Conservation (phyloP, 2,797 vertebrate species). For the Rhinatrema bivittatum region DNA sequence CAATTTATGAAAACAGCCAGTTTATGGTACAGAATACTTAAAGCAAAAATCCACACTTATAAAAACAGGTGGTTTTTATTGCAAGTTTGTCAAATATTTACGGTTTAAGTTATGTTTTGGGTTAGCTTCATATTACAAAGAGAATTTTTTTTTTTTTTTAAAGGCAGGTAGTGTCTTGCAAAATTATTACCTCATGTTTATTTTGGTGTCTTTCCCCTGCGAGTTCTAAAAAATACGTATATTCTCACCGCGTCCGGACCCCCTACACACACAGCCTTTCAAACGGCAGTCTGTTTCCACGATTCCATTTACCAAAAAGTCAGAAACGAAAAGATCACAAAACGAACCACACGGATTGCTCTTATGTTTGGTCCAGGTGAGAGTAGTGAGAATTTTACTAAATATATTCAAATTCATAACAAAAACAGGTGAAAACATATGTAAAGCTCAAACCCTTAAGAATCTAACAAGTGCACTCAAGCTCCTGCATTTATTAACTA, state of each 20-base stretch:
- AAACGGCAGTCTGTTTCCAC: too few species aligned
- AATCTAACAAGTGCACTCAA: slow-evolving; percentile 64
- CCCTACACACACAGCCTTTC: too few species aligned
- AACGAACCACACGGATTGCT: slow-evolving; percentile 33
- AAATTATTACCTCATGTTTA: slow-evolving; percentile 29
- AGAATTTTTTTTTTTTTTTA: slow-evolving; percentile 16
- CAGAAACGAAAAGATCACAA: slow-evolving; percentile 28
- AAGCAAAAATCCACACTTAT: slow-evolving; percentile 37
- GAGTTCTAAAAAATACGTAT: slow-evolving; percentile 31
- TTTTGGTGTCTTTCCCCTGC: slow-evolving; percentile 31
- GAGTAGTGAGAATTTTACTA: slow-evolving; percentile 35
- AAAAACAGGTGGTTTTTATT: slow-evolving; percentile 49
- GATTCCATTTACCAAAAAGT: slow-evolving; percentile 24
- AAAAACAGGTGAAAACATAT: slow-evolving; percentile 50
- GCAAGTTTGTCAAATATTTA: slow-evolving; percentile 43
- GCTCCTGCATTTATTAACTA: slow-evolving; percentile 56
- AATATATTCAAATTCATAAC: slow-evolving; percentile 34
- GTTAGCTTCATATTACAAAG: slow-evolving; percentile 38
- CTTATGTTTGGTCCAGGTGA: slow-evolving; percentile 30
- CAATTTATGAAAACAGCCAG: slow-evolving; percentile 22
- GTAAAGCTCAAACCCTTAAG: slow-evolving; percentile 66
- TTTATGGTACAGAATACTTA: slow-evolving; percentile 37
- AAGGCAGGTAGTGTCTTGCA: slow-evolving; percentile 29
- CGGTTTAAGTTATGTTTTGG: slow-evolving; percentile 35
- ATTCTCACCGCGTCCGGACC: too few species aligned